These are phyloP conservation scores for Drosophila trapezifrons DNA, from an alignment of 1,140 invertebrate genomes.

Conservation along the genomic window DNA sequence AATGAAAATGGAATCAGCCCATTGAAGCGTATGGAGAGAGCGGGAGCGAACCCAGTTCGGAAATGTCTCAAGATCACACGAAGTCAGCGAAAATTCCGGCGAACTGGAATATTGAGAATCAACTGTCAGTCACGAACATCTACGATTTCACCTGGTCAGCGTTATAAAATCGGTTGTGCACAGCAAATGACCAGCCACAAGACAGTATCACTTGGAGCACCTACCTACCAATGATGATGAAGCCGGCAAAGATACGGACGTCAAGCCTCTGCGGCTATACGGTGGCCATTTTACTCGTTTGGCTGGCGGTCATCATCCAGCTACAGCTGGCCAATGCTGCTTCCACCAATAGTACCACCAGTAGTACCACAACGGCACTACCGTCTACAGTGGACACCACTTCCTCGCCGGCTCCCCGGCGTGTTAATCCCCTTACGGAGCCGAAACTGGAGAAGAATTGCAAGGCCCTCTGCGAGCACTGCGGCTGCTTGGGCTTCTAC, in stretches of 20 bases:
- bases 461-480: slow-evolving; percentile 76
- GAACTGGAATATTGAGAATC: slow-evolving; percentile 57
- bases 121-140: slow-evolving; percentile 74
- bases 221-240: slow-evolving; percentile 39
- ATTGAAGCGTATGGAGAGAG: slow-evolving; percentile 30
- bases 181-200: slow-evolving; percentile 43
- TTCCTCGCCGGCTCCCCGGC: slow-evolving; percentile 15
- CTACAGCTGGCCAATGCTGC: slow-evolving; percentile 21
- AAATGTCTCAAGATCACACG: slow-evolving; percentile 77
- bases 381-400: slow-evolving; percentile 10
- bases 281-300: slow-evolving; percentile 43
- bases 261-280: slow-evolving; percentile 20
- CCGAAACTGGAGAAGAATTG: slow-evolving; percentile 68
- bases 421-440: slow-evolving; percentile 56
- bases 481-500: slow-evolving; percentile 81
- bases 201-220: slow-evolving; percentile 36
- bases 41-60: slow-evolving; percentile 45
- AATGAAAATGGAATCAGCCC: slow-evolving; percentile 26
- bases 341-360: slow-evolving; percentile 14
- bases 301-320: slow-evolving; percentile 36
- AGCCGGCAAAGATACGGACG: slow-evolving; percentile 30
- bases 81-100: slow-evolving; percentile 72
- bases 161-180: slow-evolving; percentile 60
- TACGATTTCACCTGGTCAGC: slow-evolving; percentile 75
- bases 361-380: slow-evolving; percentile 2